A percentile compares a stretch with the other conserved stretches of the same genome.
Conservation (phyloP, 2,113 vertebrate species). For the Tenebrosternarchus preto region DNA sequence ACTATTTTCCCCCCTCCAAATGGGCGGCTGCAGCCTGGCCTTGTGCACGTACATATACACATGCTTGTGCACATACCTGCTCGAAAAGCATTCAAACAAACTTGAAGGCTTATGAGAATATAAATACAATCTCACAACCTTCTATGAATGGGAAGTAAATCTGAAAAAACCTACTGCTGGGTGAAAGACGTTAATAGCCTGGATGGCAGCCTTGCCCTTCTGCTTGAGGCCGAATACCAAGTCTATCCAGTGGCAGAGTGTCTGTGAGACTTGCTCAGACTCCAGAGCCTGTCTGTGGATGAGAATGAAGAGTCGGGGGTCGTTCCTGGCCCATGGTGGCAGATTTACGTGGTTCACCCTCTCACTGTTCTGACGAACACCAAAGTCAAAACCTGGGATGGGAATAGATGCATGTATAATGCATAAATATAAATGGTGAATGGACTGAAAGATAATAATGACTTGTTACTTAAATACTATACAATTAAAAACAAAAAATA, state of each 20-base stretch:
- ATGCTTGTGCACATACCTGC: too few species aligned
- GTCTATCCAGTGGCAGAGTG: conserved; percentile 97
- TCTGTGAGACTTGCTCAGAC: conserved; percentile 95
- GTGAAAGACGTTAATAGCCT: conserved; percentile 98
- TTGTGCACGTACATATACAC: too few species aligned
- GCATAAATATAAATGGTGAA: too few species aligned
- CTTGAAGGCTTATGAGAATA: neutral
- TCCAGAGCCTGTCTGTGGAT: conserved; percentile 96
- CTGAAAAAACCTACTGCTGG: conserved; percentile 83
- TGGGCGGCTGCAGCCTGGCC: too few species aligned
- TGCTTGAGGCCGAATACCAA: conserved; percentile 97
- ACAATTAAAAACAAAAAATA: neutral
- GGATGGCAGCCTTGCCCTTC: conserved; percentile 94
- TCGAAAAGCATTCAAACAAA: too few species aligned
- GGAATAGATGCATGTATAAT: neutral
- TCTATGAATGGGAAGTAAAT: neutral
- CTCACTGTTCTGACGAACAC: conserved; percentile 94
- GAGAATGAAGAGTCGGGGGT: conserved; percentile 93
- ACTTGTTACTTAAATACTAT: too few species aligned
- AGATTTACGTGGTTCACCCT: conserved; percentile 96
- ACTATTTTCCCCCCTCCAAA: too few species aligned
- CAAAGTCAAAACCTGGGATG: conserved; percentile 93
- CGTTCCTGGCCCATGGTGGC: conserved; percentile 94
- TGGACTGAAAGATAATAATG: too few species aligned
- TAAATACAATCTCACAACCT: neutral